Evolutionary conservation across 2,797 vertebrate species (phyloP).

Genomic region (Fistularia tabacaria): DNA sequence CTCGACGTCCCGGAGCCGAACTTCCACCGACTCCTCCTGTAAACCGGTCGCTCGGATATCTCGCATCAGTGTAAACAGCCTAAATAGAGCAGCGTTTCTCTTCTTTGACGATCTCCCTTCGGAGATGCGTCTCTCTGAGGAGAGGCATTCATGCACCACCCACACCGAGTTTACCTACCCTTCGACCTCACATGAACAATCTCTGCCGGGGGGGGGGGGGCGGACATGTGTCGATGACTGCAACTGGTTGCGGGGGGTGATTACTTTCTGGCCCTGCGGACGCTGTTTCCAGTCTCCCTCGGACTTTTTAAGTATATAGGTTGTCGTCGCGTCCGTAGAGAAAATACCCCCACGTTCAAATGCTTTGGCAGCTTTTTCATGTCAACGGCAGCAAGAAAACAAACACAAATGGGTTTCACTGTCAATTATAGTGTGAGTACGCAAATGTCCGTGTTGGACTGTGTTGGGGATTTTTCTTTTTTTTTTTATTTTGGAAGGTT

Average conservation of each 20-base stretch:
- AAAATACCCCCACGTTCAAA: conserved; percentile 34
- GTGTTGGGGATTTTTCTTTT: too few relatives aligned
- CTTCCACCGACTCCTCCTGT: too few relatives aligned
- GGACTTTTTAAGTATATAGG: conserved; percentile 30
- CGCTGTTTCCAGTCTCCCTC: conserved; percentile 53
- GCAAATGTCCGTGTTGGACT: too few relatives aligned
- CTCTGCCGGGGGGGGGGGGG: conserved; percentile 25
- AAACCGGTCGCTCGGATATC: conserved; percentile 2
- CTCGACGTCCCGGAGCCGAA: too few relatives aligned
- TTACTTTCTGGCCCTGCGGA: conserved; percentile 35
- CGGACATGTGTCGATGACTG: conserved; percentile 48
- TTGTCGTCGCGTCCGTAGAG: conserved; percentile 22
- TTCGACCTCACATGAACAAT: conserved; percentile 63
- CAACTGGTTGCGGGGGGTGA: conserved; percentile 25
- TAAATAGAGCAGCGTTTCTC: conserved; percentile 58
- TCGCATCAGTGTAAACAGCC: conserved; percentile 49
- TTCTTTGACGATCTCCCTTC: conserved; percentile 52
- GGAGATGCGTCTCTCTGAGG: conserved; percentile 61
- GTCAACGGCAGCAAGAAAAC: conserved; percentile 25
- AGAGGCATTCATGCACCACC: conserved; percentile 72
- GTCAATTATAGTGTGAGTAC: too few relatives aligned
- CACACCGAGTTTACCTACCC: conserved; percentile 65
- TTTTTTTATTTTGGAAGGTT: too few relatives aligned
- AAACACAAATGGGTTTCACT: conserved; percentile 1
- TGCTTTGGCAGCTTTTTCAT: conserved; percentile 20